Base-by-base conservation (phyloP, 1,140 invertebrate genomes). In the Dendrolimus punctatus region DNA sequence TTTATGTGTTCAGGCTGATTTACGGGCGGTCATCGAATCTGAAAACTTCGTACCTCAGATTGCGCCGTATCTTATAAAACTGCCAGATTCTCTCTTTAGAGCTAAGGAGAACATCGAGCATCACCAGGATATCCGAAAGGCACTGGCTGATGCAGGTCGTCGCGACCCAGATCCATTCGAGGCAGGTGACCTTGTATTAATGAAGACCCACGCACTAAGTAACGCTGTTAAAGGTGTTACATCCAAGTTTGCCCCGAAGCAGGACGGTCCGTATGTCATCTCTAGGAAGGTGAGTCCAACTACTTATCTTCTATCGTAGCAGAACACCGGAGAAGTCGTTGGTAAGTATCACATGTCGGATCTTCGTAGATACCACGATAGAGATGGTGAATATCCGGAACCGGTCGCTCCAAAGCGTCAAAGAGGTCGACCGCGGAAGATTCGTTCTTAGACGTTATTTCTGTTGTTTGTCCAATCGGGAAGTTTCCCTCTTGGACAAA, bases 21-120 rank as follows among this genome's bases (percentile, higher is more conserved):
- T 74, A 5, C 41, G 63, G 39, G 23, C 51, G 8, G 65, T 76
- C 8, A 51, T 71, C 6, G 43, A 59, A 48, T 37, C 53, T 39
- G 69, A 82, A 40, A 79, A 77, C 55, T 74, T 73, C 39, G 46
- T 77, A 6, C 62, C 68, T 0, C 56, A 70, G 49, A 72, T 80
- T 23, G 78, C 71, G 6, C 66, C 73, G 40, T 61, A 69, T 40
- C 51, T 80, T 10, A 4, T 48, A 6, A 49, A 59, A 40, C 36
- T 72, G 8, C 47, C 43, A 0, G 40, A 57, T 49, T 44, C 51
- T 8, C 40, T 65, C 36, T 40, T 9, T n/a, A 47, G 4, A 48
- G 52, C 47, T 36, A 80, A 68, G 65, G 55, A 57, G 46, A 55
- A 43, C 23, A 39, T 55, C 43, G 62, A 57, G 39, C 37, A 43